Base-by-base conservation (phyloP, 2,113 vertebrate genomes). In the Hucho hucho region DNA sequence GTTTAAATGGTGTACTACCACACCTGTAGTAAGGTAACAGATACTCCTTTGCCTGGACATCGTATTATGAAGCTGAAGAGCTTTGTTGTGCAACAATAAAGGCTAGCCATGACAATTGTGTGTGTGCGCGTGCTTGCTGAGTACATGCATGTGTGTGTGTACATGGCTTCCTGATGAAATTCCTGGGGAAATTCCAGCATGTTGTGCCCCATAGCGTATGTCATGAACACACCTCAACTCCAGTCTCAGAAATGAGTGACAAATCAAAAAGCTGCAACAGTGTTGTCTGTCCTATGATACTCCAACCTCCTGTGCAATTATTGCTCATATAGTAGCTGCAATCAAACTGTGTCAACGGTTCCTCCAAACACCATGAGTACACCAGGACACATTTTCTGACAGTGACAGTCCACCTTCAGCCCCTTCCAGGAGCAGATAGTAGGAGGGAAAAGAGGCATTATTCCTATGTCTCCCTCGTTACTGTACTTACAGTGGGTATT, bases 401-500 rank as follows among this genome's bases (percentile, higher is more conserved):
- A 77, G 64, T 68, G 70, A 74, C 66, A 72, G 74, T 72, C 76
- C 73, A 72, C 69, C 76, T 18, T 81, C 81, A 76, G 69, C 64
- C 58, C 68, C 1, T 20, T 18, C 9, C 20, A 67, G 29, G 29
- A 20, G 18, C 13, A 28, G 28, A 32, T 26, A n/a, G 37, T 70
- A 75, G 58, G 61, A 75, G 56, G 53, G 69, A 25, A 26, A 72
- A 59, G 56, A 61, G 29, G 7, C 26, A 29, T 37, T 26, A 67
- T 70, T 70, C 68, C 73, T 77, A 77, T 73, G 76, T 84, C 75
- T 83, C 79, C 74, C 81, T 82, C 67, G n/a, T 70, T 59, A 63
- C 75, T 25, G 16, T 70, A 32, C 81, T 81, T 83, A n/a, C 73
- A 81, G 75, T 65, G 56, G 9, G 37, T 43, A 43, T 43, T 43